Base-by-base conservation (phyloP, 2,113 vertebrate genomes). In the Abramis brama region DNA sequence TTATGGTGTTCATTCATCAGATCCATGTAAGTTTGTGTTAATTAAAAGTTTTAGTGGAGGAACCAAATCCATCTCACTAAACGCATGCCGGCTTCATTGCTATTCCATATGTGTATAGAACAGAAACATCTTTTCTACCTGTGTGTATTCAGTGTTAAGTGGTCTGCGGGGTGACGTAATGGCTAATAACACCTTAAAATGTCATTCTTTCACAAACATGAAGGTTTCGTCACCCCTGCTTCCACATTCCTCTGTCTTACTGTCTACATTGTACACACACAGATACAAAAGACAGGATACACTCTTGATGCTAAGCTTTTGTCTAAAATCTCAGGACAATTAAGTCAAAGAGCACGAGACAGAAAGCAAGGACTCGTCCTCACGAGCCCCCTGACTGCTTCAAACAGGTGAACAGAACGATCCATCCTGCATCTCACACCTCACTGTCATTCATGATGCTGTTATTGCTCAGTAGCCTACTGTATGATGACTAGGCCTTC, bases 191-290 rank as follows among this genome's bases (percentile, higher is more conserved):
- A 76, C 82, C 62, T 71, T 6, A 60, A 45, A 82, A 25, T 73
- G 25, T 27, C 57, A 7, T 74, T 55, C 89, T 86, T 89, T 90
- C 88, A 90, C 81, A 89, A 87, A 91, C 86, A 91, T 89, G 86
- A 91, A 78, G 36, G 25, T 50, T 57, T 66, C 85, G 60, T 86
- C 90, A 90, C 88, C 88, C 88, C 82, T 86, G 81, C 70, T 79
- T 80, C 75, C 70, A 77, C 68, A 71, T 81, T 66, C 57, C n/a
- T 76, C 52, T 68, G 11, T 85, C 74, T 68, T 77, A 19, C 76
- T 36, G 64, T 74, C 84, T 25, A 45, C 82, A 75, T 50, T 59
- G 50, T 68, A 47, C 77, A 45, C n/a, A 60, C 55, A 85, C 86
- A 85, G 25, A 50, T 68, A 50, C 86, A 81, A 50, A 45, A 70